Conservation (phyloP, 2,797 vertebrate genomes). For the Hippoglossus hippoglossus region DNA sequence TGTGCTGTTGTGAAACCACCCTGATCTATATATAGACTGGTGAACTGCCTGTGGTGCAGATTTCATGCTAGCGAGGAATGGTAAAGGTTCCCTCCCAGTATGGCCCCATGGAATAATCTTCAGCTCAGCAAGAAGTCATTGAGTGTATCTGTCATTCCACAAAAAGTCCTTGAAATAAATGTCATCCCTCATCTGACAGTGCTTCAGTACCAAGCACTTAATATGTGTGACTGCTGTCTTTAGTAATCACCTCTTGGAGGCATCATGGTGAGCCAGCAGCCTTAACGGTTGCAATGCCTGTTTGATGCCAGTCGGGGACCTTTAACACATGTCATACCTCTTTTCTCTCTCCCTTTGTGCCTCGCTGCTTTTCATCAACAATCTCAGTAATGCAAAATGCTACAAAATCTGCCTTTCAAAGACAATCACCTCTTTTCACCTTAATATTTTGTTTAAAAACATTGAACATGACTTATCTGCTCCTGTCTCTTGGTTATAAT, state of each 20-base stretch:
- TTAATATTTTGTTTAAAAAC: slow-evolving; percentile 6
- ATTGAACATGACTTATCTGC: slow-evolving; percentile 1
- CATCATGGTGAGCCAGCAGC: slow-evolving; percentile 49
- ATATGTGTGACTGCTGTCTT: slow-evolving; percentile 62
- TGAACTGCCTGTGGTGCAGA: slow-evolving; percentile 57
- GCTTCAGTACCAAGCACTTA: slow-evolving; percentile 46
- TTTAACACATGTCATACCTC: slow-evolving; percentile 38
- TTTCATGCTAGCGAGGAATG: slow-evolving; percentile 45
- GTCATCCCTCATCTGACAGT: slow-evolving; percentile 37
- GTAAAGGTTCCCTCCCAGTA: slow-evolving; percentile 48
- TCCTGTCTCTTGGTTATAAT: neutral
- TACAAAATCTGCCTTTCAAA: slow-evolving; percentile 7
- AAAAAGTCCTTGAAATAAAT: slow-evolving; percentile 50
- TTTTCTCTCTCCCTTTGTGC: slow-evolving; percentile 21
- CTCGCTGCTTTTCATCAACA: slow-evolving; percentile 25
- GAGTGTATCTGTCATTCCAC: slow-evolving; percentile 30
- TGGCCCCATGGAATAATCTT: slow-evolving; percentile 40
- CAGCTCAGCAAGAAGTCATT: slow-evolving; percentile 31
- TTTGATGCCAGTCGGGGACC: slow-evolving; percentile 47
- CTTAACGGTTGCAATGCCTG: slow-evolving; percentile 39
- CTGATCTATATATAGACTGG: slow-evolving; percentile 66
- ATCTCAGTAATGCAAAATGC: slow-evolving; percentile 14
- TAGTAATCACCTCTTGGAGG: slow-evolving; percentile 59
- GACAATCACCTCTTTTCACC: slow-evolving; percentile 12
- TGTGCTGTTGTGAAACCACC: slow-evolving; percentile 49